A percentile compares a stretch with the other conserved stretches of the same genome.
phyloP scores from a whole-genome alignment of 2,888 invertebrate species.

The Scaptomyza reducta region DNA sequence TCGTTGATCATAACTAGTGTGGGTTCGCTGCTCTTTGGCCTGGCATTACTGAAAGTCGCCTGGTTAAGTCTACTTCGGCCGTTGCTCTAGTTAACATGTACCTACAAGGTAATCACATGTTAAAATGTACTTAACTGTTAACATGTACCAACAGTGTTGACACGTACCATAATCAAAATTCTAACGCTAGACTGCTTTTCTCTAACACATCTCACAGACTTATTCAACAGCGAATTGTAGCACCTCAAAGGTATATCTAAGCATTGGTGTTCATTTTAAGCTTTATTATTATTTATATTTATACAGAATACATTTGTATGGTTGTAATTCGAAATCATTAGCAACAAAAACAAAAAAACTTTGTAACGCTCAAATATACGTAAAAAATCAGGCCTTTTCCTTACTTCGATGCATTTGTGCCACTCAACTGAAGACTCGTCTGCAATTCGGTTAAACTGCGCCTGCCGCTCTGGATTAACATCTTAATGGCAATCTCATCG shows the following conservation, averaged over 20 bases:
- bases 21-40: constrained; percentile 89
- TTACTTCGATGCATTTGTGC: constrained; percentile 49
- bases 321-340: constrained; percentile 34
- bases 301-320: constrained; percentile 18
- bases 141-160: background rate
- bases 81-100: constrained; percentile 45
- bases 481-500: constrained; percentile 90
- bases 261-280: constrained; percentile 24
- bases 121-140: background rate
- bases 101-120: background rate
- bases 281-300: constrained; percentile 35
- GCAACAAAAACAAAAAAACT: constrained; percentile 8
- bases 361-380: constrained; percentile 64
- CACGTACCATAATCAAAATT: constrained; percentile 28
- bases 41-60: constrained; percentile 87
- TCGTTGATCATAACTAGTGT: constrained; percentile 89
- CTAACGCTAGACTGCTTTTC: constrained; percentile 58
- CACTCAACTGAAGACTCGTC: constrained; percentile 87
- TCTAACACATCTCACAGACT: constrained; percentile 23
- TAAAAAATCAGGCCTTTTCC: constrained; percentile 35
- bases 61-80: constrained; percentile 81
- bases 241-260: constrained; percentile 68
- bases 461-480: constrained; percentile 88
- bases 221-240: constrained; percentile 56
- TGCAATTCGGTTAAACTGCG: constrained; percentile 89